Evolutionary conservation across 2,113 vertebrate genomes (phyloP).

Genomic region (Cyphomyrus discorhynchus): DNA sequence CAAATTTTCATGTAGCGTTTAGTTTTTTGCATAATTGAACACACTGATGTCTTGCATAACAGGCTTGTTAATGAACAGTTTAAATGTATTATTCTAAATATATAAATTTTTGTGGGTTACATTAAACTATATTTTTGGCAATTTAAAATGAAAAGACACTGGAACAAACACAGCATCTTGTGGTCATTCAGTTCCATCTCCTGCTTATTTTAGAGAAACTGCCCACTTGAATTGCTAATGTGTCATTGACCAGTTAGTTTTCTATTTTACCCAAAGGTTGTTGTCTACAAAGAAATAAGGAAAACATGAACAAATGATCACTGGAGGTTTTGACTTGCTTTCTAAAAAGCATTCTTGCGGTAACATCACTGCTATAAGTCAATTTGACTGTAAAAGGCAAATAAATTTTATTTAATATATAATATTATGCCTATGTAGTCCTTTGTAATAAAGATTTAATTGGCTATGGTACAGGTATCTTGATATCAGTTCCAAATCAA

Average conservation of each 20-base stretch:
- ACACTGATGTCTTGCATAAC: background rate
- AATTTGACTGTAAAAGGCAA: conserved; percentile 4
- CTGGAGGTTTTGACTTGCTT: background rate
- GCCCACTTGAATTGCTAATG: background rate
- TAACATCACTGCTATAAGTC: background rate
- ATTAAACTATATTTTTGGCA: background rate
- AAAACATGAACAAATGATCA: background rate
- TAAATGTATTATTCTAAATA: background rate
- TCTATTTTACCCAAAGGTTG: background rate
- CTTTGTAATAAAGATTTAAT: background rate
- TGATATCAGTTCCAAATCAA: background rate
- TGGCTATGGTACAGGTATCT: conserved; percentile 1
- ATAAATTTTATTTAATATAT: background rate
- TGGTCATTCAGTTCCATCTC: background rate
- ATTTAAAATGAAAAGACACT: background rate
- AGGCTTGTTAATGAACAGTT: background rate
- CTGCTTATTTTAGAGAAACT: background rate
- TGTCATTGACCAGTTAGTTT: background rate
- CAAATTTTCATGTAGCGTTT: background rate
- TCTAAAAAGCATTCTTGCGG: background rate
- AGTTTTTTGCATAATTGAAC: conserved; percentile 1
- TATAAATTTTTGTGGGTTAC: background rate
- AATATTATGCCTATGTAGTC: background rate
- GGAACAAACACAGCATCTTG: background rate
- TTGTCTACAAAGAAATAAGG: background rate